Percentiles rank a stretch among this genome's conserved stretches.
These are phyloP conservation scores for Neofelis nebulosa DNA, from an alignment of 2,113 vertebrate genomes.

Conservation along the genomic window DNA sequence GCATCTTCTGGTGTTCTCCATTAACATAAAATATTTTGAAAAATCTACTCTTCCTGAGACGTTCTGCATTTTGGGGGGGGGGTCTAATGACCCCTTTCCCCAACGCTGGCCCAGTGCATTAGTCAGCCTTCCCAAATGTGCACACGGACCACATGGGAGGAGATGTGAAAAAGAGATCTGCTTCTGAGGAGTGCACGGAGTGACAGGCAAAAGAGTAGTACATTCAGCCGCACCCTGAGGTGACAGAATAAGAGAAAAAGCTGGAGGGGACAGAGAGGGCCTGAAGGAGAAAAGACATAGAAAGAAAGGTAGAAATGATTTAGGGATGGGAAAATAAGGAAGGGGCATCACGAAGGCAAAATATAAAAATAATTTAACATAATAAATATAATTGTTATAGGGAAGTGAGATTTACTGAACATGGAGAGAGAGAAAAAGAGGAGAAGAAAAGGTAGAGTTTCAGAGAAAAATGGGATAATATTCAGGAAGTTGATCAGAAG, in stretches of 20 bases:
- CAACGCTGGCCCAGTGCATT: background rate
- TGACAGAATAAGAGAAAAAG: constrained; percentile 28
- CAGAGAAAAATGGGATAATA: background rate
- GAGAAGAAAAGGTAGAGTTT: background rate
- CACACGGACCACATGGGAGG: background rate
- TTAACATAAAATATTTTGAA: constrained; percentile 52
- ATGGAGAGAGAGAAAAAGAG: background rate
- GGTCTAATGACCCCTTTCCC: background rate
- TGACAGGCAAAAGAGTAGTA: constrained; percentile 50
- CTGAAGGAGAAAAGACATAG: background rate
- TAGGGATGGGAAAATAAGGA: constrained; percentile 18
- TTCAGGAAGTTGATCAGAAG: background rate
- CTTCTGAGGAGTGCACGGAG: background rate
- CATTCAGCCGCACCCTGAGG: constrained; percentile 41
- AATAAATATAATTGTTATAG: background rate
- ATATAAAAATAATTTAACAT: background rate
- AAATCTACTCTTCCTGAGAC: constrained; percentile 3
- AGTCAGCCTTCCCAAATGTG: background rate
- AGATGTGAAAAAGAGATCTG: constrained; percentile 45
- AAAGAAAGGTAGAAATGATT: background rate
- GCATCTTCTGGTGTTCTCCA: background rate
- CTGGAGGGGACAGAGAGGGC: constrained; percentile 22
- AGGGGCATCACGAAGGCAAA: background rate
- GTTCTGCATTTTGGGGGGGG: background rate
- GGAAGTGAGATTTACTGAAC: background rate